Evolutionary conservation across 2,888 invertebrate species (phyloP).

Genomic region (Cephus nigrinus): DNA sequence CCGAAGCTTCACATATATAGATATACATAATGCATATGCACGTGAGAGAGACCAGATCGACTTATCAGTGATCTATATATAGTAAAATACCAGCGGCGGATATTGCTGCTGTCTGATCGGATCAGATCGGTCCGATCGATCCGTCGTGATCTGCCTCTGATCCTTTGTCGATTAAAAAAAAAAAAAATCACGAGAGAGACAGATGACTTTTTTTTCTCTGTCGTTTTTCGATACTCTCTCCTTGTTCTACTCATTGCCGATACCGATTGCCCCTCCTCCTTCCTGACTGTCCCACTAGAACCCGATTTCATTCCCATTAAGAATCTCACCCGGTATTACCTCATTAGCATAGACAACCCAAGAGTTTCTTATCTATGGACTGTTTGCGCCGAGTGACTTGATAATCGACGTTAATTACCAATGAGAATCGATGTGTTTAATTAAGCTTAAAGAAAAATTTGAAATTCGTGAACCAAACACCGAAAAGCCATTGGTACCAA

Average conservation of each 20-base stretch:
- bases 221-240: neutral
- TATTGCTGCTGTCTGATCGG: slow-evolving; percentile 13
- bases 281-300: neutral
- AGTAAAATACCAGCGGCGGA: neutral
- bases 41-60: neutral
- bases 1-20: neutral
- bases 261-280: neutral
- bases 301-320: slow-evolving; percentile 14
- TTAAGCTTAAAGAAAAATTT: slow-evolving; percentile 16
- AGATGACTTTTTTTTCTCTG: too few species aligned
- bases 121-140: slow-evolving; percentile 17
- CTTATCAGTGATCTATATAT: neutral
- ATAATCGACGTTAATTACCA: slow-evolving; percentile 29
- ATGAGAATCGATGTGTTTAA: slow-evolving; percentile 16
- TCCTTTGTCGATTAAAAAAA: neutral
- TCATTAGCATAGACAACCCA: slow-evolving; percentile 37
- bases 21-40: neutral
- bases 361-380: slow-evolving; percentile 20
- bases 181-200: too few species aligned
- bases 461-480: slow-evolving; percentile 2
- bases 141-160: neutral
- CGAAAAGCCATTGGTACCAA: neutral
- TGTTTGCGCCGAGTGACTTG: slow-evolving; percentile 9
- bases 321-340: slow-evolving; percentile 7
- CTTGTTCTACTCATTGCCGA: slow-evolving; percentile 8